phyloP scores from a whole-genome alignment of 2,888 invertebrate species.

The Meliscaeva auricollis region DNA sequence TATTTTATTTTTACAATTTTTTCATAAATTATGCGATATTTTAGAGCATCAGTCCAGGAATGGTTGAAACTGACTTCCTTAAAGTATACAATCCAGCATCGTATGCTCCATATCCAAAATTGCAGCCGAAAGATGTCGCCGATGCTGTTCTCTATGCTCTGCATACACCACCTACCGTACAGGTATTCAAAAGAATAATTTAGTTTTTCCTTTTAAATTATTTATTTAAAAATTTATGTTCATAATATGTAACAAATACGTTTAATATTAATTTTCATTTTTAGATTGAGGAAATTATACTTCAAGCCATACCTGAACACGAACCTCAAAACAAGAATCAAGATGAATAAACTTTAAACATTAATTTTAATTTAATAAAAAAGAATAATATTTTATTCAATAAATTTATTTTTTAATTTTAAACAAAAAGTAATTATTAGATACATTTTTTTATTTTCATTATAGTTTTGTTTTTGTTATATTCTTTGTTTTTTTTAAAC shows the following conservation, averaged over 20 bases:
- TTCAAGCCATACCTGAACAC: slow-evolving; percentile 81
- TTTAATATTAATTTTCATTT: slow-evolving; percentile 46
- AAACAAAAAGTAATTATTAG: too few species aligned
- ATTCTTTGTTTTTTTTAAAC: too few species aligned
- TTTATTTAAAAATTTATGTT: neutral
- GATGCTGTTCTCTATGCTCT: slow-evolving; percentile 87
- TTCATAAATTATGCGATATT: too few species aligned
- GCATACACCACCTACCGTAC: slow-evolving; percentile 86
- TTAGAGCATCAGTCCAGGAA: slow-evolving; percentile 88
- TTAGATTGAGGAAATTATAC: slow-evolving; percentile 82
- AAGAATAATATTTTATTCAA: neutral
- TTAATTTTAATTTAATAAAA: neutral
- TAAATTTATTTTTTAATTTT: too few species aligned
- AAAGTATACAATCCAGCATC: slow-evolving; percentile 82
- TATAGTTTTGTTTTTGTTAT: too few species aligned
- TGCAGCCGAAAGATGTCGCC: slow-evolving; percentile 87
- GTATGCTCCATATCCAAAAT: slow-evolving; percentile 83
- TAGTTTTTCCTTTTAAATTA: too few species aligned
- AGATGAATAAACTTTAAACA: neutral
- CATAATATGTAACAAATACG: neutral
- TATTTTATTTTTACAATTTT: neutral
- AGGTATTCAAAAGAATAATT: too few species aligned
- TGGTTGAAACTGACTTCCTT: slow-evolving; percentile 86
- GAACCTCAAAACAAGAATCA: slow-evolving; percentile 20
- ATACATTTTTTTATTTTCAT: too few species aligned